Evolutionary conservation across 2,888 invertebrate genomes (phyloP), one percentile per base, ranked within the genome.

Genomic region (Hydrotaea cyrtoneurina): DNA sequence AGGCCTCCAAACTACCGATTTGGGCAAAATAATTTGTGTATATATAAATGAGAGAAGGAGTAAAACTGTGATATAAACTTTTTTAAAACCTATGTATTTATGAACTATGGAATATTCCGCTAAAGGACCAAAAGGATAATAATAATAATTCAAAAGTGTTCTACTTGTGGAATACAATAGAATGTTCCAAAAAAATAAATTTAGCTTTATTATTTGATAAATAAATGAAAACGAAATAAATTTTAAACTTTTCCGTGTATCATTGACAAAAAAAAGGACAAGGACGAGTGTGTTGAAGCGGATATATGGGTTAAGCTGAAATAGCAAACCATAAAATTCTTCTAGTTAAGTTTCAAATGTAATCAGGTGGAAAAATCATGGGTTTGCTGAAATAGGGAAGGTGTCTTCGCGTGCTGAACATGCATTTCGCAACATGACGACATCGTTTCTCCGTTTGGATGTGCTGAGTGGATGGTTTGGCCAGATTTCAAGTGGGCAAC

Each of bases 201-300:
- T 59, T 17, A 57, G 57, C 59, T 74, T 74, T 74, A 74, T 73
- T 31, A 50, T 21, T 43, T 8, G 36, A 55, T 74, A 55, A 74
- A 55, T 39, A 57, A 74, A 39, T 36, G 11, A 55, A 26, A 23
- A 23, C 7, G 19, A 66, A 19, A 66, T n/a, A 7, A 26, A 62
- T 62, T 55, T 19, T 8, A 55, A 39, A 8, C 1, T 39, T 8
- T 10, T 2, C 11, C 1, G 39, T 39, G 39, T 39, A 8, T 39
- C 1, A 39, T 39, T 39, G 31, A 7, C 39, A 39, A 39, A 39
- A 13, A 15, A 43, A 43, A 15, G 43, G 43, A 43, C 43, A 7
- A 10, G 2, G 43, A 7, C 31, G 43, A 43, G 15, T n/a, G n/a
- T n/a, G n/a, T n/a, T n/a, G 10, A 43, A 43, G 43, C 5, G 2